These are phyloP conservation scores for Rhizomys pruinosus DNA, from an alignment of 2,113 vertebrate genomes.

Conservation along the genomic window DNA sequence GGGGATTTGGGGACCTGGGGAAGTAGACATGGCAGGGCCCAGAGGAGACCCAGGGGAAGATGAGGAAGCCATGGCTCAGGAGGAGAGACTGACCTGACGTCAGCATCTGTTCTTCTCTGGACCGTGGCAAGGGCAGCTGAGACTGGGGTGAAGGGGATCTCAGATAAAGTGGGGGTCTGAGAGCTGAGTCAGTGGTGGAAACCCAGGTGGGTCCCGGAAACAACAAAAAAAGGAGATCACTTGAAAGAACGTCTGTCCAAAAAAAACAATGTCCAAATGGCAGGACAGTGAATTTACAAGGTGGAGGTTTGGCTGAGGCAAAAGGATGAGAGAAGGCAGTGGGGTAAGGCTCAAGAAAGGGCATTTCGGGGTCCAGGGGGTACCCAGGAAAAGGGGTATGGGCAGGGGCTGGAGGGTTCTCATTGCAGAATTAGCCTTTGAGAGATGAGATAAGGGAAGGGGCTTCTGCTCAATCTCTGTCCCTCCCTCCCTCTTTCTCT, in stretches of 20 bases:
- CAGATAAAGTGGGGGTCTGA: background rate
- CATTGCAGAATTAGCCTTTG: background rate
- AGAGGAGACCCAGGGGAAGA: no score
- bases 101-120: background rate
- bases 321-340: background rate
- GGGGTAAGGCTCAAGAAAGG: no score
- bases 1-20: background rate
- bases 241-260: no score
- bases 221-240: background rate
- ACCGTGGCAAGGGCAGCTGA: background rate
- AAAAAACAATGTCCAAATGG: no score
- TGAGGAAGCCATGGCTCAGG: background rate
- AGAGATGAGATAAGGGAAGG: background rate
- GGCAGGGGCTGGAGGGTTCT: background rate
- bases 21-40: background rate
- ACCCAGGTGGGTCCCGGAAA: background rate
- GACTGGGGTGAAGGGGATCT: no score
- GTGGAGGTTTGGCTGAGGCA: no score
- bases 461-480: fast-evolving
- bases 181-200: background rate
- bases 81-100: background rate
- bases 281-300: no score
- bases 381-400: background rate
- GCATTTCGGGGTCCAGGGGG: background rate
- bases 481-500: background rate